Conservation (phyloP, 2,888 invertebrate genomes). For the Acanthosepion esculentum region DNA sequence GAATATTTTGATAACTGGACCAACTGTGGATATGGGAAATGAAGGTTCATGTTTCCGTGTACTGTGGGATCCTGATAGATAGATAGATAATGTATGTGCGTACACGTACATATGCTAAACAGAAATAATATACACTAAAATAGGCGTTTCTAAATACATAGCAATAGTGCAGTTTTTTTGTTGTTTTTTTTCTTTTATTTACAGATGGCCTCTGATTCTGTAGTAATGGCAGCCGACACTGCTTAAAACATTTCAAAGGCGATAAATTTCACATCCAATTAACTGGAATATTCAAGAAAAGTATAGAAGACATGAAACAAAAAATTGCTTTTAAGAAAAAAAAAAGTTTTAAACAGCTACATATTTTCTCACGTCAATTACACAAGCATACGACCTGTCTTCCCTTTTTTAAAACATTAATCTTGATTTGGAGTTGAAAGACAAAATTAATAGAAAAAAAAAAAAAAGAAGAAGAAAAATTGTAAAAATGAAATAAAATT, state of each 20-base stretch:
- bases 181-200: not conserved
- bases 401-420: not conserved
- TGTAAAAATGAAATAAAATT: not conserved
- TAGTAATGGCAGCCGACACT: conserved; percentile 33
- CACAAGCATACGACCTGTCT: not conserved
- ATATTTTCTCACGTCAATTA: conserved; percentile 33
- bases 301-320: not conserved
- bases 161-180: not conserved
- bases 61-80: no score
- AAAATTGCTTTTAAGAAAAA: not conserved
- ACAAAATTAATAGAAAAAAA: not conserved
- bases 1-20: no score
- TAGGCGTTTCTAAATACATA: not conserved
- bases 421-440: not conserved
- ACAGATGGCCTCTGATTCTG: not conserved
- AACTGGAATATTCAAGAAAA: not conserved
- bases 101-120: not conserved
- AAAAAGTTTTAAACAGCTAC: not conserved
- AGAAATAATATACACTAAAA: not conserved
- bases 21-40: no score
- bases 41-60: no score
- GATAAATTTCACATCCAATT: conserved; percentile 33
- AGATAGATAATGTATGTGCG: no score
- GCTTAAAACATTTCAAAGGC: not conserved
- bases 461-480: not conserved